phyloP scores from a whole-genome alignment of 2,797 vertebrate species.

The Nasua narica region DNA sequence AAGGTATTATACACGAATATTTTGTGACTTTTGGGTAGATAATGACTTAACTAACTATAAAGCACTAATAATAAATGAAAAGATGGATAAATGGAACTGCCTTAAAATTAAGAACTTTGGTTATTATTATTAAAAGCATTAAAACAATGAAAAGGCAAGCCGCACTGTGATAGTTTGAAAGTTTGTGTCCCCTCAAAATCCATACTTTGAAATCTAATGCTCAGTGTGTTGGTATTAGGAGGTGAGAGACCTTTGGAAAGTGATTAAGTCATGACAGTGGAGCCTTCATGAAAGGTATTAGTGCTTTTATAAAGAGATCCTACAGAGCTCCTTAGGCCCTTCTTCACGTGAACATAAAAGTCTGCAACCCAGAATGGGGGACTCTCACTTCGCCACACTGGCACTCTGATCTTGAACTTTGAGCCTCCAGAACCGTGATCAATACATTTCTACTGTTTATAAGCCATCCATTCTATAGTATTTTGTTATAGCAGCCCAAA shows the following conservation, averaged over 20 bases:
- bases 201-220: background rate
- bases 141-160: background rate
- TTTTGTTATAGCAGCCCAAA: background rate
- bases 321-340: background rate
- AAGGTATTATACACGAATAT: slow-evolving; percentile 24
- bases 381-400: background rate
- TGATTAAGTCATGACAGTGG: background rate
- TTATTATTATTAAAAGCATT: background rate
- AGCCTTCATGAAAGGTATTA: background rate
- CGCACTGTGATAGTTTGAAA: background rate
- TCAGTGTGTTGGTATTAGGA: background rate
- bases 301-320: background rate
- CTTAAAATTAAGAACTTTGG: background rate
- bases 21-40: background rate
- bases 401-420: background rate
- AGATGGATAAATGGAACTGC: background rate
- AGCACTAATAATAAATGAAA: background rate
- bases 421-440: background rate
- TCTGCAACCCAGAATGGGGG: background rate
- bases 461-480: background rate
- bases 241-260: background rate
- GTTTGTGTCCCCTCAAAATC: background rate
- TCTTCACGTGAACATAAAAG: background rate
- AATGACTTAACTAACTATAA: slow-evolving; percentile 6
- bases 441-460: background rate